Percentiles rank a stretch among this genome's conserved stretches.
These are phyloP conservation scores for Rhineura floridana DNA, from an alignment of 2,113 vertebrate species.

Conservation along the genomic window DNA sequence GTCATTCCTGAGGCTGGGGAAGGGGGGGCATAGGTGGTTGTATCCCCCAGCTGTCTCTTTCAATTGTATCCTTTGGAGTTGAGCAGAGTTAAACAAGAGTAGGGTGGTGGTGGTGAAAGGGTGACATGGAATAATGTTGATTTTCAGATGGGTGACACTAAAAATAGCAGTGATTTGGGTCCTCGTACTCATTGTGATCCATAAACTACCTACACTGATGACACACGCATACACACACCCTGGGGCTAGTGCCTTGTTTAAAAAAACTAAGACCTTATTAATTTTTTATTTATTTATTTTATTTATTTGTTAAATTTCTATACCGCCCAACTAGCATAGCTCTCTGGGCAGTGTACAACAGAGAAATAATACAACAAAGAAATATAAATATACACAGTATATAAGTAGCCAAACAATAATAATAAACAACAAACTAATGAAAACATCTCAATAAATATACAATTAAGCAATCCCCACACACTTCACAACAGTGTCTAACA, in stretches of 20 bases:
- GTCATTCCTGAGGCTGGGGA: background rate
- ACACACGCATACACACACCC: constrained; percentile 71
- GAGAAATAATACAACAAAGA: no score
- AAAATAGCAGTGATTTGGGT: constrained; percentile 67
- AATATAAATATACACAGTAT: no score
- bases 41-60: constrained; percentile 20
- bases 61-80: background rate
- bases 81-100: constrained; percentile 34
- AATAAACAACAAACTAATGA: no score
- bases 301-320: no score
- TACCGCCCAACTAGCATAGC: no score
- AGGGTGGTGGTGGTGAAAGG: constrained; percentile 12
- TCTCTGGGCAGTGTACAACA: no score
- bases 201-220: constrained; percentile 50
- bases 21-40: background rate
- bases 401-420: no score
- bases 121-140: constrained; percentile 60
- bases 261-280: constrained; percentile 77
- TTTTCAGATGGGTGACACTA: constrained; percentile 68
- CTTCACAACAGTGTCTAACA: no score
- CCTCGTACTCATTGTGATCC: constrained; percentile 74
- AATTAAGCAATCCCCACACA: no score
- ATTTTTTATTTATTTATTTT: constrained; percentile 13
- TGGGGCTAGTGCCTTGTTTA: constrained; percentile 70
- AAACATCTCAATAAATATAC: no score